A percentile compares a stretch with the other conserved stretches of the same genome.
These are phyloP conservation scores for Anastrepha obliqua DNA, from an alignment of 1,140 invertebrate genomes.

Conservation along the genomic window DNA sequence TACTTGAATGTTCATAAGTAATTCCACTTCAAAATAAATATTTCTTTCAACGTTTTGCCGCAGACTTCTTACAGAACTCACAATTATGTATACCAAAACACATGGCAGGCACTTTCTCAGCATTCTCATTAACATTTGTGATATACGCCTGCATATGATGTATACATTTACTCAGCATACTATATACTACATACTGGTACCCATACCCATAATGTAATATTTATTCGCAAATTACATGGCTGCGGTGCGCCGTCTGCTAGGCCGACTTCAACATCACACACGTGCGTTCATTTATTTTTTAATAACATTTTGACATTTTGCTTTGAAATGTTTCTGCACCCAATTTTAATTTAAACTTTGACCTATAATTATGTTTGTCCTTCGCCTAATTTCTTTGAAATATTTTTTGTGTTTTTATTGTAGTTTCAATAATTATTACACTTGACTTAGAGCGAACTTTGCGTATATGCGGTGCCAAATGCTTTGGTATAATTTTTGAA, in stretches of 20 bases:
- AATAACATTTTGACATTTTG: not conserved
- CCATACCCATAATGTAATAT: constrained; percentile 24
- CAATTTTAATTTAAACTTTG: constrained; percentile 22
- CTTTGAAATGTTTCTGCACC: not conserved
- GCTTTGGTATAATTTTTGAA: too few species aligned
- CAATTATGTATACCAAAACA: not conserved
- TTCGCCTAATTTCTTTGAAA: not conserved
- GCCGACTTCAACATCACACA: not conserved
- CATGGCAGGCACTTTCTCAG: not conserved
- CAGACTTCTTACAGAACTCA: not conserved
- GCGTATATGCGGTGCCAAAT: too few species aligned
- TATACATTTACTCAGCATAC: not conserved
- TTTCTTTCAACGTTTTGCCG: not conserved
- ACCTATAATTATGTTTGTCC: not conserved
- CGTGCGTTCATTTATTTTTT: not conserved
- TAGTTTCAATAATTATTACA: not conserved
- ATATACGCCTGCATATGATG: not conserved
- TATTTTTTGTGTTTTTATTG: not conserved
- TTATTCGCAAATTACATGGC: constrained; percentile 27
- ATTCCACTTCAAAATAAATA: not conserved
- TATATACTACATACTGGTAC: not conserved
- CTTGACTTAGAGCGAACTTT: too few species aligned
- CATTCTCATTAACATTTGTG: constrained; percentile 24
- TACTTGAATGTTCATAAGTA: not conserved
- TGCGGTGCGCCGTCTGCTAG: not conserved